These are phyloP conservation scores for Branchellion lobata DNA, from an alignment of 2,888 invertebrate species.

Conservation along the genomic window DNA sequence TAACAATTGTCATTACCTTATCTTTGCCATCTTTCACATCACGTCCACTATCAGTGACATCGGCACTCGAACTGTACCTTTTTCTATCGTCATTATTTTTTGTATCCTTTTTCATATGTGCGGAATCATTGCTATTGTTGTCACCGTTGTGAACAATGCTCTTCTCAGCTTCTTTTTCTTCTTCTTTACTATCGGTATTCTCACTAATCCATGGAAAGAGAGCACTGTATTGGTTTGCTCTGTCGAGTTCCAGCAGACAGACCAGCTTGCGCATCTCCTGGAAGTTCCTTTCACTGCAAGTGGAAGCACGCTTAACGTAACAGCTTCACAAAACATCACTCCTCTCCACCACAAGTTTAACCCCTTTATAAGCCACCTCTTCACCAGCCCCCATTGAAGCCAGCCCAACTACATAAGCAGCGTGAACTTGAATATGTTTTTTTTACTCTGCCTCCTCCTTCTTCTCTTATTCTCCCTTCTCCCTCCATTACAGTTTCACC, in stretches of 20 bases:
- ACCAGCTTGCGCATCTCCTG: neutral
- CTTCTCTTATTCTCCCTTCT: too few species aligned
- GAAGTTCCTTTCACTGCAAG: neutral
- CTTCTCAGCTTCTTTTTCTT: slow-evolving; percentile 4
- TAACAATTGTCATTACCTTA: neutral
- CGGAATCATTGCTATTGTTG: neutral
- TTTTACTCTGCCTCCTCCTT: too few species aligned
- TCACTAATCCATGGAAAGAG: neutral
- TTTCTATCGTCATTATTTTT: too few species aligned
- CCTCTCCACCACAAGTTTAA: too few species aligned
- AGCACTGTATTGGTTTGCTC: neutral
- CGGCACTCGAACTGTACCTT: too few species aligned
- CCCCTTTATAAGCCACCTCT: too few species aligned
- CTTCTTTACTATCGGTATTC: slow-evolving; percentile 9
- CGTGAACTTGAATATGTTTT: too few species aligned
- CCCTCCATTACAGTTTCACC: too few species aligned
- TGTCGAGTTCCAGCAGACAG: neutral
- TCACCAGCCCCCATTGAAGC: too few species aligned
- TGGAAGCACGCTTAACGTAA: neutral
- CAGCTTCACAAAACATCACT: too few species aligned
- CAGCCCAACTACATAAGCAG: too few species aligned
- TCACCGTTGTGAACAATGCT: neutral
- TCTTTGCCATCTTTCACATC: neutral
- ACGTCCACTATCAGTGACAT: too few species aligned
- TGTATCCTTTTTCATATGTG: neutral